A percentile compares a stretch with the other conserved stretches of the same genome.
Conservation (phyloP, 2,888 invertebrate genomes). For the Aspidiotus destructor region DNA sequence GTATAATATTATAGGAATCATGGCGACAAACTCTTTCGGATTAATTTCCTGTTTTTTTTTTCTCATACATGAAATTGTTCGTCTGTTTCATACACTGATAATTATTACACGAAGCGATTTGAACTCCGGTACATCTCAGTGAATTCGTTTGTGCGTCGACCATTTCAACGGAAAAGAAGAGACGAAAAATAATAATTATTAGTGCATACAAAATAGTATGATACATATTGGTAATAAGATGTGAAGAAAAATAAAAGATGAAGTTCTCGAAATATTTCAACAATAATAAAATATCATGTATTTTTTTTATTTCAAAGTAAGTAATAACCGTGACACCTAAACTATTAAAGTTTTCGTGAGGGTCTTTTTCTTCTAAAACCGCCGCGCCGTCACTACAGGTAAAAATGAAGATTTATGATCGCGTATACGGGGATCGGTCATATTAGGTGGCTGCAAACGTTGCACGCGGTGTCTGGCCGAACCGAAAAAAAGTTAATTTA, state of each 20-base stretch:
- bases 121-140: too few relatives aligned
- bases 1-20: too few relatives aligned
- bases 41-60: too few relatives aligned
- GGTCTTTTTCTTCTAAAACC: neutral
- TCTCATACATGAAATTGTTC: too few relatives aligned
- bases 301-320: slow-evolving; percentile 5
- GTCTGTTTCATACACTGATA: too few relatives aligned
- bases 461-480: neutral
- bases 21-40: too few relatives aligned
- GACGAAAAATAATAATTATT: neutral
- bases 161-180: too few relatives aligned
- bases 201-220: too few relatives aligned
- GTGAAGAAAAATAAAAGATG: neutral
- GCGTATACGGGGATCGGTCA: neutral
- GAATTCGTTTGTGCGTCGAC: too few relatives aligned
- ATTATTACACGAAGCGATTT: too few relatives aligned
- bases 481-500: neutral
- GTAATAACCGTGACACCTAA: slow-evolving; percentile 6
- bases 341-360: slow-evolving; percentile 3
- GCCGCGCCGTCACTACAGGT: slow-evolving; percentile 8
- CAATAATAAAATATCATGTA: too few relatives aligned
- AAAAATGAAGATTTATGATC: slow-evolving; percentile 6
- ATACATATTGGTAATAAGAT: too few relatives aligned
- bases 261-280: neutral
- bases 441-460: neutral